Evolutionary conservation across 2,888 invertebrate species (phyloP).

Genomic region (Lithodes maja): DNA sequence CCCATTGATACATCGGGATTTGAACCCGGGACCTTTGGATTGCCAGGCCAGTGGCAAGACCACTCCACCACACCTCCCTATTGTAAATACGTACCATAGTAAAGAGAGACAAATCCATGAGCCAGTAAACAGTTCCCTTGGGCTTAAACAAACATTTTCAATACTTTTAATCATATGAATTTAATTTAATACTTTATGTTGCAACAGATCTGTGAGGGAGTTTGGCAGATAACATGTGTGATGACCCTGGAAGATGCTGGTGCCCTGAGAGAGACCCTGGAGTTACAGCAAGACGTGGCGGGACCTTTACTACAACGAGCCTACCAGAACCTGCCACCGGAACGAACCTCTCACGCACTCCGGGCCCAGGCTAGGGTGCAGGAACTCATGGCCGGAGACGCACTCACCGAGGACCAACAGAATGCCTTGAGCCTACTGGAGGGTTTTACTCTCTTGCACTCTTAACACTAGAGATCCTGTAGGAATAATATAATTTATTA

Average conservation of each 20-base stretch:
- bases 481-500: too few relatives aligned
- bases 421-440: slow-evolving; percentile 43
- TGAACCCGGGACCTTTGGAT: too few relatives aligned
- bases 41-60: too few relatives aligned
- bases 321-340: slow-evolving; percentile 47
- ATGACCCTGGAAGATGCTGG: slow-evolving; percentile 57
- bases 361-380: slow-evolving; percentile 48
- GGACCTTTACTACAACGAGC: slow-evolving; percentile 42
- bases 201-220: slow-evolving; percentile 56
- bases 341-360: slow-evolving; percentile 44
- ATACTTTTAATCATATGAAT: too few relatives aligned
- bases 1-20: too few relatives aligned
- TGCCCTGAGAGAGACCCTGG: slow-evolving; percentile 37
- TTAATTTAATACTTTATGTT: too few relatives aligned
- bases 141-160: too few relatives aligned
- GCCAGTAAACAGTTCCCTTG: too few relatives aligned
- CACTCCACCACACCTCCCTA: too few relatives aligned
- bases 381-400: slow-evolving; percentile 50
- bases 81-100: too few relatives aligned
- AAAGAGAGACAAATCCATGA: too few relatives aligned
- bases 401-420: slow-evolving; percentile 49
- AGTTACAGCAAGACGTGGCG: slow-evolving; percentile 56
- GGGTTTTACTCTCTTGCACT: slow-evolving; percentile 26
- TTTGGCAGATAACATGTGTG: slow-evolving; percentile 55
- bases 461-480: too few relatives aligned